phyloP scores from a whole-genome alignment of 2,888 invertebrate genomes.

The Melanotus villosus region DNA sequence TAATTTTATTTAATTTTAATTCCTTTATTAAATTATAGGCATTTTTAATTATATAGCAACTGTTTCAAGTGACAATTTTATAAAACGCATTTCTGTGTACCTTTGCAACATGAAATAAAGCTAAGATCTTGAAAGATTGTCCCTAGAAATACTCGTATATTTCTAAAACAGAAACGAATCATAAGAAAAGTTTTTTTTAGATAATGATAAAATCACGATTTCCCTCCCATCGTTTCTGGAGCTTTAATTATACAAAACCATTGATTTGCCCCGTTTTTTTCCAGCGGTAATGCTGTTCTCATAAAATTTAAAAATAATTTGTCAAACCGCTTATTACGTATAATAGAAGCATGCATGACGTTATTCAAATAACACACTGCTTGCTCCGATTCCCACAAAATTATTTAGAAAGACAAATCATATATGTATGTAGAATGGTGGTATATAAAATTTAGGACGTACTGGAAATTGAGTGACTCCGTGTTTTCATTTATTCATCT shows the following conservation, averaged over 20 bases:
- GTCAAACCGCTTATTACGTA: constrained; percentile 39
- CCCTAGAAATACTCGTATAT: too few relatives aligned
- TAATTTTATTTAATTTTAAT: too few relatives aligned
- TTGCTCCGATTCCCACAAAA: constrained; percentile 48
- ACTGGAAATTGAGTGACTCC: neutral
- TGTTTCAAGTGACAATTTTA: too few relatives aligned
- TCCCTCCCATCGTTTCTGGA: too few relatives aligned
- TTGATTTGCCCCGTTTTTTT: constrained; percentile 31
- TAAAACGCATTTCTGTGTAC: too few relatives aligned
- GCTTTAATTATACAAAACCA: constrained; percentile 30
- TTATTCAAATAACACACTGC: constrained; percentile 48
- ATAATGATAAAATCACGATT: neutral
- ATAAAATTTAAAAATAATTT: constrained; percentile 36
- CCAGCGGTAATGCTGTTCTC: constrained; percentile 24
- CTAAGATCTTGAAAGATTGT: too few relatives aligned
- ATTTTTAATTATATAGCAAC: too few relatives aligned
- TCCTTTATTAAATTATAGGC: too few relatives aligned
- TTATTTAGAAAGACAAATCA: constrained; percentile 40
- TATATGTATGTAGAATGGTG: constrained; percentile 10
- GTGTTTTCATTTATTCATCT: neutral
- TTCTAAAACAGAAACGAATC: too few relatives aligned
- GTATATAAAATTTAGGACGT: neutral
- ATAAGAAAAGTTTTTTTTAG: neutral
- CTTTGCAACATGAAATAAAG: too few relatives aligned
- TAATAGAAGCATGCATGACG: constrained; percentile 44